Evolutionary conservation across 2,888 invertebrate genomes (phyloP).

Genomic region (Busseola fusca): DNA sequence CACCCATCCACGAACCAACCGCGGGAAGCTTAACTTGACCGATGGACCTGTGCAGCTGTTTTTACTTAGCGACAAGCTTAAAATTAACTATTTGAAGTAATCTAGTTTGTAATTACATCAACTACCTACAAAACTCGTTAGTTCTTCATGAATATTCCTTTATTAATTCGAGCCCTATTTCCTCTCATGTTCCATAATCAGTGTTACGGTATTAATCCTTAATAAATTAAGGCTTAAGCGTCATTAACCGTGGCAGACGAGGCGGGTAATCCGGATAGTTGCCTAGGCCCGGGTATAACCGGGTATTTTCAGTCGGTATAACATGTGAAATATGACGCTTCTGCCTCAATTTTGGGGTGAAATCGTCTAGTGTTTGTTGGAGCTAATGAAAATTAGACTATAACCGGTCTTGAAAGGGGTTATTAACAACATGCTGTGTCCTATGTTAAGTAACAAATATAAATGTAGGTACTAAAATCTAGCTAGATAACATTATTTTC

Average conservation of each 20-base stretch:
- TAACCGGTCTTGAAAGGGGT: not conserved
- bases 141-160: constrained; percentile 8
- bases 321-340: constrained; percentile 48
- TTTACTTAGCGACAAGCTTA: no score
- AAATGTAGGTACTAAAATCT: not conserved
- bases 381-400: constrained; percentile 7
- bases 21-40: no score
- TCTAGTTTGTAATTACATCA: not conserved
- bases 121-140: not conserved
- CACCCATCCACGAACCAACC: no score
- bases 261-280: constrained; percentile 39
- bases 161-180: constrained; percentile 16
- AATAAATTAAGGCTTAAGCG: constrained; percentile 52
- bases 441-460: not conserved
- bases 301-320: constrained; percentile 36
- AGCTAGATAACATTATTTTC: not conserved
- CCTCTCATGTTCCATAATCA: constrained; percentile 43
- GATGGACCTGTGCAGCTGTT: no score
- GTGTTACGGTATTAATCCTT: constrained; percentile 43
- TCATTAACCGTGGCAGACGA: constrained; percentile 33
- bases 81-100: not conserved
- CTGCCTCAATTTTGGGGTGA: constrained; percentile 1
- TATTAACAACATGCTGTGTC: not conserved
- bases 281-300: constrained; percentile 23
- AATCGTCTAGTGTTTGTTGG: constrained; percentile 14